Conservation (phyloP, 2,797 vertebrate species). For the Percopsis omiscomaycus region DNA sequence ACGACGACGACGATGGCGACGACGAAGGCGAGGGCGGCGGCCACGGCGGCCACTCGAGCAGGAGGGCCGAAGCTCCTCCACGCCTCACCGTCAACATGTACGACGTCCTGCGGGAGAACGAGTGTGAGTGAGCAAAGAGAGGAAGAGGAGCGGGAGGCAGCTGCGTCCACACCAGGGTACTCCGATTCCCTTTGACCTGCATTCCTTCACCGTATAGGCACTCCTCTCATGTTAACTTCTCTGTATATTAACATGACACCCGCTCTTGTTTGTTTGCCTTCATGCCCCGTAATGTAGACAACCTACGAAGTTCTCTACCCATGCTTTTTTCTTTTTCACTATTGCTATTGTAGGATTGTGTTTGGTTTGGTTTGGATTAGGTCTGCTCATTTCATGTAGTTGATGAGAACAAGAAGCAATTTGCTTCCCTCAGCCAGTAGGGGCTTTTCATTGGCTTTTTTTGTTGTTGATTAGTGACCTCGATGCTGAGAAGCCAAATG, state of each 20-base stretch:
- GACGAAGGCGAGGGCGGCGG: conserved; percentile 78
- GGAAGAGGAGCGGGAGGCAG: conserved; percentile 11
- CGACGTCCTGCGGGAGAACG: conserved; percentile 75
- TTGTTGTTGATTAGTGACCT: conserved; percentile 55
- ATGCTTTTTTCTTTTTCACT: conserved; percentile 30
- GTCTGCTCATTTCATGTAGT: conserved; percentile 39
- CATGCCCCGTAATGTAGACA: conserved; percentile 32
- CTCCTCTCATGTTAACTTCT: conserved; percentile 25
- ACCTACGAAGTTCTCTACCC: conserved; percentile 23
- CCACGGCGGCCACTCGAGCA: conserved; percentile 37
- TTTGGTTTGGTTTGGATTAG: conserved; percentile 33
- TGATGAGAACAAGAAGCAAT: conserved; percentile 27
- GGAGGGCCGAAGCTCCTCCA: conserved; percentile 38
- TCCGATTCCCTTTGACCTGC: conserved; percentile 41
- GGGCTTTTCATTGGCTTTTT: conserved; percentile 41
- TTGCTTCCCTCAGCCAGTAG: conserved; percentile 35
- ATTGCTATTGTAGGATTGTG: conserved; percentile 27
- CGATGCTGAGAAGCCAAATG: conserved; percentile 72
- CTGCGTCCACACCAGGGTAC: conserved; percentile 10
- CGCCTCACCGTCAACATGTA: conserved; percentile 78
- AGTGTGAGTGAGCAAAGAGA: conserved; percentile 70
- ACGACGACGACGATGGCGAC: conserved; percentile 80
- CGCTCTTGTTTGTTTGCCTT: conserved; percentile 12
- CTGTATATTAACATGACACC: conserved; percentile 25
- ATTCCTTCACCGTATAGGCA: conserved; percentile 43